Evolutionary conservation across 2,888 invertebrate species (phyloP).

Genomic region (Cephus pulcher): DNA sequence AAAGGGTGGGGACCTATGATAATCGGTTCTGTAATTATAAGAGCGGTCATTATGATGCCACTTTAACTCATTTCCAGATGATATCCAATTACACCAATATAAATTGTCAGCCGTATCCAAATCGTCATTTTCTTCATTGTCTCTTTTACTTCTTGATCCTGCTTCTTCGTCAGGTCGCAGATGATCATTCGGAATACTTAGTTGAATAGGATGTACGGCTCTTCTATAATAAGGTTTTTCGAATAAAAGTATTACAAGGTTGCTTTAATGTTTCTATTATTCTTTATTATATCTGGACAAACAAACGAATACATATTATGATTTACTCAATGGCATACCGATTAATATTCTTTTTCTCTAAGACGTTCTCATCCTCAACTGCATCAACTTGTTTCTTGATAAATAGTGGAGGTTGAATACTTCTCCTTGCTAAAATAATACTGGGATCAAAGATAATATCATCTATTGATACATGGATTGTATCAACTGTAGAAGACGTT

Average conservation of each 20-base stretch:
- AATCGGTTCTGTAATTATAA: not conserved
- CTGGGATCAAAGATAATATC: conserved; percentile 11
- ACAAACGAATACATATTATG: not conserved
- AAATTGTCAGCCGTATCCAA: not conserved
- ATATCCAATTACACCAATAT: not conserved
- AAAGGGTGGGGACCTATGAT: not conserved
- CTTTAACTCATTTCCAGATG: not conserved
- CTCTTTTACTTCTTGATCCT: not conserved
- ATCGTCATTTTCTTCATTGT: not conserved
- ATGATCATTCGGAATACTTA: not conserved
- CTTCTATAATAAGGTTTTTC: not conserved
- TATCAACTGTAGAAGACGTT: not conserved
- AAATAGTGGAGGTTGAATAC: not conserved
- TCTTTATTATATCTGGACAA: not conserved
- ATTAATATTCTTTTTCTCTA: not conserved
- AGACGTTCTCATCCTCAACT: not conserved
- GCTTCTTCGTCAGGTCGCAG: not conserved
- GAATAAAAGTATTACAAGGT: not conserved
- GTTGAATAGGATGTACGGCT: not conserved
- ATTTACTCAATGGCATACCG: not conserved
- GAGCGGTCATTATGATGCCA: not conserved
- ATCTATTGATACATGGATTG: not conserved
- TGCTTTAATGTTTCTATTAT: not conserved
- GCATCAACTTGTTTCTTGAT: conserved; percentile 2
- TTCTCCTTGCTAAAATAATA: conserved; percentile 16